Conservation (phyloP, 1,140 invertebrate species). For the Mamestra configurata region DNA sequence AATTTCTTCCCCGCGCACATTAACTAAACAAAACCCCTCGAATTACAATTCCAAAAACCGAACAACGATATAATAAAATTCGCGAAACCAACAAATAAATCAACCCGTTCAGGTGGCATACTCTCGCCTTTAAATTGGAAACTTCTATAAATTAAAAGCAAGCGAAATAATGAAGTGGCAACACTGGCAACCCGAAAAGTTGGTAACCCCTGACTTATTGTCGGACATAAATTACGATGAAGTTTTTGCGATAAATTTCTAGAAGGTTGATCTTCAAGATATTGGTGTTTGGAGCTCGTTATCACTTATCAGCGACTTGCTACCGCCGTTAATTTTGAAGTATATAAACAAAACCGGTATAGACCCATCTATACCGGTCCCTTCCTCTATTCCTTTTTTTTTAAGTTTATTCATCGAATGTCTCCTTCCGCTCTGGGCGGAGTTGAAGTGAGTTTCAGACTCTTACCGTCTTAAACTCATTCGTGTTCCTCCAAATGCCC, state of each 20-base stretch:
- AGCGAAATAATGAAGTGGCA: constrained; percentile 76
- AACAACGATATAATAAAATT: constrained; percentile 44
- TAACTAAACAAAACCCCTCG: constrained; percentile 15
- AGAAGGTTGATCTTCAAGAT: constrained; percentile 39
- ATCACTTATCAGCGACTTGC: not conserved
- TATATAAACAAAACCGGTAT: no score
- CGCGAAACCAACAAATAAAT: constrained; percentile 38
- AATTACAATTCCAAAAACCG: constrained; percentile 13
- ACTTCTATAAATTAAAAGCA: constrained; percentile 76
- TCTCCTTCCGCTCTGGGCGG: no score
- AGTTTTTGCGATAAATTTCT: constrained; percentile 73
- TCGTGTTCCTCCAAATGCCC: no score
- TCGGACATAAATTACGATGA: constrained; percentile 74
- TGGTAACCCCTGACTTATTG: constrained; percentile 71
- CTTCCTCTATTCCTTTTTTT: no score
- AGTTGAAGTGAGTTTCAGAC: no score
- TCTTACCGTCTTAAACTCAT: no score
- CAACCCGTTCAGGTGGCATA: constrained; percentile 40
- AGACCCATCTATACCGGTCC: no score
- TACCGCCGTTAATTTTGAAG: not conserved
- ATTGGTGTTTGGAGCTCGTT: not conserved
- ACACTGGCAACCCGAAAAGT: constrained; percentile 67
- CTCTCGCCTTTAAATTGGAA: constrained; percentile 57
- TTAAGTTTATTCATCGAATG: no score
- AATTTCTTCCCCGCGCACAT: constrained; percentile 21